Evolutionary conservation across 2,797 vertebrate genomes (phyloP).

Genomic region (Lates japonicus): DNA sequence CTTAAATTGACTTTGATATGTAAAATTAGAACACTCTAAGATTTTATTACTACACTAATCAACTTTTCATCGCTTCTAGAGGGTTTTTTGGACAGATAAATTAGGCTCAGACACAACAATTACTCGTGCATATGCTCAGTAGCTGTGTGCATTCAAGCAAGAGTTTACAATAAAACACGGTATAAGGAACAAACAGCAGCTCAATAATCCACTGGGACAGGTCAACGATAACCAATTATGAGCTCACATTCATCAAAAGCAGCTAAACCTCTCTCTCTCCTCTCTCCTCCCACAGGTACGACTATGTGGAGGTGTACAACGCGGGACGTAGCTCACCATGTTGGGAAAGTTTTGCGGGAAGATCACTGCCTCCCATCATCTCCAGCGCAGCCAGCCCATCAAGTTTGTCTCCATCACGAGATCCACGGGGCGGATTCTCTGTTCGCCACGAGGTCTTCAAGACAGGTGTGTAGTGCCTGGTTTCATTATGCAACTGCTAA

Average conservation of each 20-base stretch:
- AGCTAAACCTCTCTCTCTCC: not conserved
- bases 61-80: not conserved
- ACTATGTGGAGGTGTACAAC: constrained; percentile 95
- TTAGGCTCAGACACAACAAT: constrained; percentile 3
- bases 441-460: constrained; percentile 98
- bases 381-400: constrained; percentile 92
- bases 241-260: constrained; percentile 2
- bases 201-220: not conserved
- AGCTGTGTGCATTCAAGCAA: constrained; percentile 36
- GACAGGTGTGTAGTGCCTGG: constrained; percentile 87
- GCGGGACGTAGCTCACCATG: constrained; percentile 86
- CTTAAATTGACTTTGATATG: not conserved
- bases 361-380: constrained; percentile 94
- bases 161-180: not conserved
- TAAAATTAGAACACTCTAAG: constrained; percentile 16
- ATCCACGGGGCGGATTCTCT: constrained; percentile 96
- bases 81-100: not conserved
- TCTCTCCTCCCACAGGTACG: constrained; percentile 87
- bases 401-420: constrained; percentile 98
- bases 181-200: not conserved
- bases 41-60: not conserved
- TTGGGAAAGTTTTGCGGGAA: constrained; percentile 97
- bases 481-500: accelerated
- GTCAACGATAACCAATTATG: not conserved
- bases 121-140: constrained; percentile 18